Evolutionary conservation across 2,797 vertebrate species (phyloP), one percentile per base, ranked within the genome.

Genomic region (Sebastes iracundus): DNA sequence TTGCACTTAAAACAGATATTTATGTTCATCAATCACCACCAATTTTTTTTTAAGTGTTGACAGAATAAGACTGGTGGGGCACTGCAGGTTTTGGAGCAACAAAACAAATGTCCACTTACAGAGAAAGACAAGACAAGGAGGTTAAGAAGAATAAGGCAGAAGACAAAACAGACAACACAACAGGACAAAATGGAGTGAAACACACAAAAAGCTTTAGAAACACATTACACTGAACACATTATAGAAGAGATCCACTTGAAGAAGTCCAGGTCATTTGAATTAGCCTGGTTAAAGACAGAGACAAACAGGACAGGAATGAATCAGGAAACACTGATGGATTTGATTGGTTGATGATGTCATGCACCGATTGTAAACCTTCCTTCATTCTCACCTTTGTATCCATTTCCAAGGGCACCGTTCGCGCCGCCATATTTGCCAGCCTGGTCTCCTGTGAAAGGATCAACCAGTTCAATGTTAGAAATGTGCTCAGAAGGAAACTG

Each of bases 381-480:
- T 52, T 62, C 1, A 2, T 18, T 59, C 88, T 93, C 74, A 97
- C 96, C 95, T 96, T 93, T 96, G 88, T 95, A 95, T 49, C 94
- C 94, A 38, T 95, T 96, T 70, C 94, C 93, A 71, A 94, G 89
- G 66, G 88, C 92, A 2, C 89, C 92, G 16, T 93, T 94, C 56
- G 89, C 77, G 2, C 90, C 86, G 2, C 85, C 92, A 16, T 95
- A 95, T 83, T 93, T 93, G 67, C 94, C 91, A 22, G 85, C 81
- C 30, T 94, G 95, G 56, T 93, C 94, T 74, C 87, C 96, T 96
- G 88, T 56, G 55, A 70, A 84, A 62, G 13, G 22, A 83, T 77
- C 33, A 22, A 22, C 7, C 56, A 69, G 27, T 61, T 71, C 30
- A 33, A 2, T 28, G 27, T 88, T 65, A 72, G 0, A 35, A 69